phyloP scores from a whole-genome alignment of 2,888 invertebrate genomes.

The Orchesella flavescens region DNA sequence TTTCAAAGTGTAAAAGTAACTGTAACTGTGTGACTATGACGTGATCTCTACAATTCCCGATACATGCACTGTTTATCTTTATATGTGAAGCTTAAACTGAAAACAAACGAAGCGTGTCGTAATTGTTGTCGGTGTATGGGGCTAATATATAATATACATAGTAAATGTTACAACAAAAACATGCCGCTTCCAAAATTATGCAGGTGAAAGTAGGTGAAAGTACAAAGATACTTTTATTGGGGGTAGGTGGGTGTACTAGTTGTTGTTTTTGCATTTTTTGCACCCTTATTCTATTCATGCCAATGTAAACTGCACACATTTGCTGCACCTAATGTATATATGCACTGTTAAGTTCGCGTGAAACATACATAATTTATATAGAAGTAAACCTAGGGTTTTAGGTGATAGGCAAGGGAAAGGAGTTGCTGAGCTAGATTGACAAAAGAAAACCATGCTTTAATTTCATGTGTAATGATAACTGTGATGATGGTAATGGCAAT shows the following conservation, averaged over 20 bases:
- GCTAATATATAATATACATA: not conserved
- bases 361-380: not conserved
- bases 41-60: slow-evolving; percentile 11
- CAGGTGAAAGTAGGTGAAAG: not conserved
- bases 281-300: slow-evolving; percentile 41
- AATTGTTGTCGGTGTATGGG: slow-evolving; percentile 31
- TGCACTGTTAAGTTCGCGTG: slow-evolving; percentile 39
- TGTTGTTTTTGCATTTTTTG: slow-evolving; percentile 14
- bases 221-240: not conserved
- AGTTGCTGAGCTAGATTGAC: not conserved
- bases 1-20: not conserved
- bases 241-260: slow-evolving; percentile 20
- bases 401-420: not conserved
- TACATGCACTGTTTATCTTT: slow-evolving; percentile 31
- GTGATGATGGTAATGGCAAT: slow-evolving; percentile 72
- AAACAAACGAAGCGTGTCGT: slow-evolving; percentile 31
- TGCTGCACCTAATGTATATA: slow-evolving; percentile 31
- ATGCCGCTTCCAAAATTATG: not conserved
- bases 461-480: slow-evolving; percentile 12
- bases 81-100: slow-evolving; percentile 16
- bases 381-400: not conserved
- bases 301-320: slow-evolving; percentile 35
- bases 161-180: not conserved
- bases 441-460: not conserved
- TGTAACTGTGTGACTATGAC: slow-evolving; percentile 8